Evolutionary conservation across 2,888 invertebrate species (phyloP).

Genomic region (Marronus borbonicus): DNA sequence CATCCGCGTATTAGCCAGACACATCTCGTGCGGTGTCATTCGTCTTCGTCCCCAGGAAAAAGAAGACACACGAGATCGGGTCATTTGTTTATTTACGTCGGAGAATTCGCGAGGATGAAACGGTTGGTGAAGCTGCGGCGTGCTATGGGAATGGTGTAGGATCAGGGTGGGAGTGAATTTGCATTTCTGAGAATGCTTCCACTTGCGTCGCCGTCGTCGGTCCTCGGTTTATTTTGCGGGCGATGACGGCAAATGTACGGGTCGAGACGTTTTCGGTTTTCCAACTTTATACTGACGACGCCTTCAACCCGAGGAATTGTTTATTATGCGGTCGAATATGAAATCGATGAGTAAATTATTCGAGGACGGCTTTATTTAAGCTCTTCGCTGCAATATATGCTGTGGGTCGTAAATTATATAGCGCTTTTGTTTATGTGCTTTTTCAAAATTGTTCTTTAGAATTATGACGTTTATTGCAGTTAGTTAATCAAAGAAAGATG

Average conservation of each 20-base stretch:
- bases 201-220: background rate
- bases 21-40: conserved; percentile 5
- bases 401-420: background rate
- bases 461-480: no score
- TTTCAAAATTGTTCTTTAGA: background rate
- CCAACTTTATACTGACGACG: background rate
- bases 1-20: background rate
- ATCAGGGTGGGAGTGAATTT: conserved; percentile 14
- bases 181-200: conserved; percentile 14
- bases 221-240: conserved; percentile 22
- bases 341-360: conserved; percentile 13
- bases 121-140: background rate
- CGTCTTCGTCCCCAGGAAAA: conserved; percentile 24
- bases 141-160: background rate
- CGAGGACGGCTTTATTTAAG: background rate
- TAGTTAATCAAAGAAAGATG: no score
- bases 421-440: background rate
- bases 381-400: no score
- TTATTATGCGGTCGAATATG: conserved; percentile 19
- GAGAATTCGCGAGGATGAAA: background rate
- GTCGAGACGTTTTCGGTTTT: conserved; percentile 15
- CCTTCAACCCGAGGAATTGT: background rate
- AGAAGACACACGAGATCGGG: conserved; percentile 27
- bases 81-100: conserved; percentile 29
- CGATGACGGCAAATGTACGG: conserved; percentile 9